Percentiles rank a stretch among this genome's conserved stretches.
Evolutionary conservation across 2,113 vertebrate genomes (phyloP).

Genomic region (Lonchura striata): DNA sequence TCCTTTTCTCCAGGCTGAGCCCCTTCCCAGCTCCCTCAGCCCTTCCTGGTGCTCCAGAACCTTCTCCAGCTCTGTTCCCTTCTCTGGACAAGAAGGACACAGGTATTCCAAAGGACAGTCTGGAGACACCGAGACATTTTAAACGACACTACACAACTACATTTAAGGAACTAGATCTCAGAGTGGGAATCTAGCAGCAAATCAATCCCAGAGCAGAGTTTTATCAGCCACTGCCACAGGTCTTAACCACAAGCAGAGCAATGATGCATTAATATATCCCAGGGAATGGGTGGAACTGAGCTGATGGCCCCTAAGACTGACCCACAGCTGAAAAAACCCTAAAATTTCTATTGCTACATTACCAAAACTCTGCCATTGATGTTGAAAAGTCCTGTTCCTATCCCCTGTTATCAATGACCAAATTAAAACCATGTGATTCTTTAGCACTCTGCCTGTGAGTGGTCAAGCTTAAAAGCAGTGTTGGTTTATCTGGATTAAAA

Average conservation of each 20-base stretch:
- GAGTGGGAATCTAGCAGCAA: not conserved
- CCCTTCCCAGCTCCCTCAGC: not conserved
- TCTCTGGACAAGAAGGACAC: not conserved
- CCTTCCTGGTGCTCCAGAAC: fast-evolving
- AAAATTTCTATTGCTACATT: not conserved
- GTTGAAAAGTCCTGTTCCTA: not conserved
- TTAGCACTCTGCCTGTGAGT: not conserved
- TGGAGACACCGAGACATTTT: not conserved
- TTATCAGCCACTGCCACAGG: not conserved
- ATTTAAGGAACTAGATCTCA: not conserved
- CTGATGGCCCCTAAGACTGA: not conserved
- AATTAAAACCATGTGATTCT: not conserved
- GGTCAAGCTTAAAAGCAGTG: not conserved
- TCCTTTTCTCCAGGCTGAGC: not conserved
- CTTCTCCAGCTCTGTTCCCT: not conserved
- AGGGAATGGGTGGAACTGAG: not conserved
- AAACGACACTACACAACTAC: not conserved
- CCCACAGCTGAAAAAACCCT: not conserved
- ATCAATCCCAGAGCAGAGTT: not conserved
- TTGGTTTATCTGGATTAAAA: not conserved
- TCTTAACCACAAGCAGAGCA: not conserved
- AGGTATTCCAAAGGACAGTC: not conserved
- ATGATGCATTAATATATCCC: not conserved
- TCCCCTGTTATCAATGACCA: not conserved
- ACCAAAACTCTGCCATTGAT: not conserved